phyloP scores from a whole-genome alignment of 2,113 vertebrate species.

The Ameiurus melas region DNA sequence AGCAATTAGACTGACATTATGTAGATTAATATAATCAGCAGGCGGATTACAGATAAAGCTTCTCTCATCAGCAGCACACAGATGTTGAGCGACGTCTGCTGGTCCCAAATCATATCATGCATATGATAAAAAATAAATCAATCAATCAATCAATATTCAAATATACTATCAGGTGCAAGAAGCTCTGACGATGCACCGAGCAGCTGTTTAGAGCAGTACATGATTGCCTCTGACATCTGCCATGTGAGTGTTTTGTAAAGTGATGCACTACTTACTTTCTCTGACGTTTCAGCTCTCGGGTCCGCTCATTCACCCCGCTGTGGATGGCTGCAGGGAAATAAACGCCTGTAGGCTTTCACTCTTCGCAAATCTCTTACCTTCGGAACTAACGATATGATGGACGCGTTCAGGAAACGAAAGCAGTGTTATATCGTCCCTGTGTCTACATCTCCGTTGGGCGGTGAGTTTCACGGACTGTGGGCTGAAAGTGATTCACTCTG shows the following conservation, averaged over 20 bases:
- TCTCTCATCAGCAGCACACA: constrained; percentile 23
- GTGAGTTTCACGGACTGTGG: background rate
- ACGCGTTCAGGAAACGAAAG: background rate
- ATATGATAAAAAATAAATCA: background rate
- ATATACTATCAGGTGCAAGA: too few species aligned
- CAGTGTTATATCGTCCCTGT: background rate
- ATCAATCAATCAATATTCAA: background rate
- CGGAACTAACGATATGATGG: background rate
- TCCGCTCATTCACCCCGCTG: background rate
- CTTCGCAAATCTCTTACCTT: background rate
- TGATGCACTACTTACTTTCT: constrained; percentile 12
- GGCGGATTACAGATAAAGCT: background rate
- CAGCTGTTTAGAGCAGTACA: background rate
- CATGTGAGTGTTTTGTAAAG: background rate
- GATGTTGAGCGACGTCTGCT: background rate
- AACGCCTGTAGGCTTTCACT: background rate
- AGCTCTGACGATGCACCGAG: background rate
- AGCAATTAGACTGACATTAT: background rate
- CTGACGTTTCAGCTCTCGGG: background rate
- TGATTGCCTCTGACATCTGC: too few species aligned
- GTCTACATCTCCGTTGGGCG: constrained; percentile 33
- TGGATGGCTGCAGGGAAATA: background rate
- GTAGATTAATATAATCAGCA: background rate
- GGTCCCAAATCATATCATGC: background rate
- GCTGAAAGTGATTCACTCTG: constrained; percentile 38